Conservation (phyloP, 2,797 vertebrate species). For the Thaleichthys pacificus region DNA sequence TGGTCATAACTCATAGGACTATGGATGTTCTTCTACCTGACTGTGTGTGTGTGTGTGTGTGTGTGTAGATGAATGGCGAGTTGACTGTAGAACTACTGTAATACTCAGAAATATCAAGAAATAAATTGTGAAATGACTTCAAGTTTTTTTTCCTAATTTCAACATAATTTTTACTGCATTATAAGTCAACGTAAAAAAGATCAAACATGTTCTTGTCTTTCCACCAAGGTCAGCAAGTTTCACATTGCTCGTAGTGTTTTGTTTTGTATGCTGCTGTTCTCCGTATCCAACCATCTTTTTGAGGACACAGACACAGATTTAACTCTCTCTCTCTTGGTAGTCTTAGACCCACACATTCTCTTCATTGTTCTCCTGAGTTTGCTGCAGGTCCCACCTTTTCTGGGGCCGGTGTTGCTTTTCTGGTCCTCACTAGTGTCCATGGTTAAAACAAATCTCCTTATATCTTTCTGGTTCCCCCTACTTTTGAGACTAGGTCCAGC, state of each 20-base stretch:
- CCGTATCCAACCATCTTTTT: not conserved
- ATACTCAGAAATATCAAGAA: constrained; percentile 13
- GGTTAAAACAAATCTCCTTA: no score
- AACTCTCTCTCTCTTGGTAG: no score
- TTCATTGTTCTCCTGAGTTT: no score
- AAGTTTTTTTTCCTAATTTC: constrained; percentile 44
- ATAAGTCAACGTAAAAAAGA: no score
- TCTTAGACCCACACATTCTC: no score
- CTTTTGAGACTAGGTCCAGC: not conserved
- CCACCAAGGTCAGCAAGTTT: constrained; percentile 38
- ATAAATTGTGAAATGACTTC: constrained; percentile 54
- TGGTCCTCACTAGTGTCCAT: no score
- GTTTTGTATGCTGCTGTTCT: not conserved
- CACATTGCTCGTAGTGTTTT: constrained; percentile 5
- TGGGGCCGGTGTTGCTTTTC: not conserved
- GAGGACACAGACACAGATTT: constrained; percentile 23
- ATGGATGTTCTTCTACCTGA: not conserved
- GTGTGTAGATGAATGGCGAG: not conserved
- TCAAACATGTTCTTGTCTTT: not conserved
- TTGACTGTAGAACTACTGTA: not conserved
- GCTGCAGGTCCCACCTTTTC: constrained; percentile 17
- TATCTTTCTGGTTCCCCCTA: no score
- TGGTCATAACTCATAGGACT: not conserved
- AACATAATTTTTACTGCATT: no score
- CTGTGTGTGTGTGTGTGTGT: constrained; percentile 3